Conservation (phyloP, 2,113 vertebrate genomes). For the Varanus salvator region DNA sequence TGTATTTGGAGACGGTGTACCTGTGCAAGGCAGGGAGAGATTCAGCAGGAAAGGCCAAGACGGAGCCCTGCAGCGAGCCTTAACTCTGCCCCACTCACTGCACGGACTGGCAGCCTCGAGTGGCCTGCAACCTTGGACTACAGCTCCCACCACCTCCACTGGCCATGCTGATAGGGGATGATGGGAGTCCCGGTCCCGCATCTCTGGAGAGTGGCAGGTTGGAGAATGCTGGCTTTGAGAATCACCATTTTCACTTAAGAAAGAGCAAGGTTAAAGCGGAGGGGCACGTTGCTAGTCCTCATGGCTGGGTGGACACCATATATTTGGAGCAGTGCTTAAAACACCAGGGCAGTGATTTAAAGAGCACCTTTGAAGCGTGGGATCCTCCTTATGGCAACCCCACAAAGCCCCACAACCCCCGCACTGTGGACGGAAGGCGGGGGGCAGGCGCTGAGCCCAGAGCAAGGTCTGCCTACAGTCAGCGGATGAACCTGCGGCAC, state of each 20-base stretch:
- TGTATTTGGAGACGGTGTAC: conserved; percentile 89
- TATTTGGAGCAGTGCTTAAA: not conserved
- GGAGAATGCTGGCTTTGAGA: not conserved
- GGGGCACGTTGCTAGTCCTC: not conserved
- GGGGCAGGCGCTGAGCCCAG: no score
- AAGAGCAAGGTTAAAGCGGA: not conserved
- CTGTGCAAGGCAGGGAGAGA: conserved; percentile 69
- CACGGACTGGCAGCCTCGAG: not conserved
- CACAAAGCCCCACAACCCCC: no score
- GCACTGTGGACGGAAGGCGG: no score
- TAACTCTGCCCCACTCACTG: not conserved
- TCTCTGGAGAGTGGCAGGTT: no score
- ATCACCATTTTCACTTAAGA: not conserved
- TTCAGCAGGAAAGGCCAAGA: conserved; percentile 5
- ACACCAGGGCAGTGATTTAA: not conserved
- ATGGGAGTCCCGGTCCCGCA: not conserved
- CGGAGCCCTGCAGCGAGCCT: fast-evolving
- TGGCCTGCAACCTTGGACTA: no score
- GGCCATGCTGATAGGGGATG: not conserved
- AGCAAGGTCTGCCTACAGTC: no score
- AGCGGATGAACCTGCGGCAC: no score
- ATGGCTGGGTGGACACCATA: not conserved
- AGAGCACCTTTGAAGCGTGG: no score
- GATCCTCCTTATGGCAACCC: not conserved
- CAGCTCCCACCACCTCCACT: not conserved